A percentile compares a stretch with the other conserved stretches of the same genome.
phyloP scores from a whole-genome alignment of 1,140 invertebrate species.

The Dendroctonus valens region DNA sequence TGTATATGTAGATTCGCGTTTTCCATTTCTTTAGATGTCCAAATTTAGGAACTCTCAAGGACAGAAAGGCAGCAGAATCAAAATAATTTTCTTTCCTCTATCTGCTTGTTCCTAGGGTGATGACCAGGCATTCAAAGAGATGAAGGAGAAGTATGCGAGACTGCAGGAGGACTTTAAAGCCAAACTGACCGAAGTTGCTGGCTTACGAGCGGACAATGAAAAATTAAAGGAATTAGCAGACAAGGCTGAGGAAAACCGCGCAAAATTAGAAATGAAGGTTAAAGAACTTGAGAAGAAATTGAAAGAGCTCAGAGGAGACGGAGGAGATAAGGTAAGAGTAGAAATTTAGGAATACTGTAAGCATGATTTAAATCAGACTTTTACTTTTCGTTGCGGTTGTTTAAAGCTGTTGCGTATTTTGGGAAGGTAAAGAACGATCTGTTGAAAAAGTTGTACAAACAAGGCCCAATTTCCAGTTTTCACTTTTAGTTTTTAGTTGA shows the following conservation, averaged over 20 bases:
- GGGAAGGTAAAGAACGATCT: no score
- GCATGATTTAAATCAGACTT: no score
- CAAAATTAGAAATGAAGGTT: slow-evolving; percentile 54
- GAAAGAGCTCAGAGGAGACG: slow-evolving; percentile 48
- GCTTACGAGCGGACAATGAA: slow-evolving; percentile 54
- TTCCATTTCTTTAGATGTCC: no score
- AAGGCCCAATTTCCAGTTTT: no score
- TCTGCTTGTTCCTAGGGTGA: slow-evolving; percentile 5
- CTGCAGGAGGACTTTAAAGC: slow-evolving; percentile 59
- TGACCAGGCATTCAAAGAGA: slow-evolving; percentile 14
- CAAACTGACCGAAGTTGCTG: slow-evolving; percentile 58
- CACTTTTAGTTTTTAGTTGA: no score
- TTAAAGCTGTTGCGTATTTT: no score
- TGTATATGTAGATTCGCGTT: no score
- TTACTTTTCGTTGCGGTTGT: no score
- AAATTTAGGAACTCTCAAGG: no score
- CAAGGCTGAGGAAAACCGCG: slow-evolving; percentile 55
- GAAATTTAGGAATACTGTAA: no score
- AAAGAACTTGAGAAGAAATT: slow-evolving; percentile 55
- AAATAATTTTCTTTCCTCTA: background rate
- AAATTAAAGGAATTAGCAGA: slow-evolving; percentile 54
- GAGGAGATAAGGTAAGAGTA: slow-evolving; percentile 19
- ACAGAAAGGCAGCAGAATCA: no score
- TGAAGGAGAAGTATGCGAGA: slow-evolving; percentile 53
- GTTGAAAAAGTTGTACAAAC: no score